phyloP scores from a whole-genome alignment of 1,140 invertebrate species.

The Aphaenogaster ashmeadi region DNA sequence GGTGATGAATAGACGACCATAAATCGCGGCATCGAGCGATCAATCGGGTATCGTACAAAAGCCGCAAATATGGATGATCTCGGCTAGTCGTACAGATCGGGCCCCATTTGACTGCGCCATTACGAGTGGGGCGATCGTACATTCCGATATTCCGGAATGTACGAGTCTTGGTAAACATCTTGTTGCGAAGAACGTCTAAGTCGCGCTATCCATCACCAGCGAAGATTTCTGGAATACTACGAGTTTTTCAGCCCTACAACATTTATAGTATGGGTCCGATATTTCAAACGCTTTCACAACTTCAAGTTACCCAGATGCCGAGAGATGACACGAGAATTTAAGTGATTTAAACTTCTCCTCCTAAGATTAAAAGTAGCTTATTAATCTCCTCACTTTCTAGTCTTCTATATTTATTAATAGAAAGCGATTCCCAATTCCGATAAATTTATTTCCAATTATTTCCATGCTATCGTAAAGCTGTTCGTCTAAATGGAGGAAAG shows the following conservation, averaged over 20 bases:
- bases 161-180: constrained; percentile 15
- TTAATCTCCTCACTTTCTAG: constrained; percentile 31
- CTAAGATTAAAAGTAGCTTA: constrained; percentile 13
- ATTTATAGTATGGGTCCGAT: background rate
- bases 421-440: background rate
- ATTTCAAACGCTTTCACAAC: background rate
- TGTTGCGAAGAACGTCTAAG: constrained; percentile 11
- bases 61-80: constrained; percentile 39
- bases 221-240: constrained; percentile 6
- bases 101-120: constrained; percentile 24
- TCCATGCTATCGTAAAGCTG: background rate
- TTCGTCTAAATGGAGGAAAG: constrained; percentile 1
- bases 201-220: background rate
- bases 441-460: constrained; percentile 40
- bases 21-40: constrained; percentile 50
- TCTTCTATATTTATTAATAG: constrained; percentile 29
- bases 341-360: background rate
- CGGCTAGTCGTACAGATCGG: constrained; percentile 3
- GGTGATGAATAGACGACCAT: constrained; percentile 31
- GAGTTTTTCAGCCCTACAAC: background rate
- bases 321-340: background rate
- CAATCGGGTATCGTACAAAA: constrained; percentile 24
- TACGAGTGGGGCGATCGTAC: background rate
- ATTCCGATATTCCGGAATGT: constrained; percentile 46
- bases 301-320: background rate